Base-by-base conservation (phyloP, 2,888 invertebrate species). In the Eulithis prunata region DNA sequence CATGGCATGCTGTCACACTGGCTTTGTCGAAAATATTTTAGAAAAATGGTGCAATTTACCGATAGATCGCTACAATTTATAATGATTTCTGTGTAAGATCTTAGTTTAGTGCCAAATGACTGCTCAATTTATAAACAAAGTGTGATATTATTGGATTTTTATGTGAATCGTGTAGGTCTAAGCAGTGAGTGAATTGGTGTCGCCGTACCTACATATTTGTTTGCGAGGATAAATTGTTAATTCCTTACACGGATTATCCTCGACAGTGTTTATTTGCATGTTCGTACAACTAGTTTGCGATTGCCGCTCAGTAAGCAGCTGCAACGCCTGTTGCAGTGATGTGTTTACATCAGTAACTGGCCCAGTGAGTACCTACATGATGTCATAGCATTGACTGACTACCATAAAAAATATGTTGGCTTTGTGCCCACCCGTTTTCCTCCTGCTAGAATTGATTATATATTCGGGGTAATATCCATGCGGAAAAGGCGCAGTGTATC, bases 401-500 rank as follows among this genome's bases (percentile, higher is more conserved):
- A 84, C 86, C 85, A 86, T 88, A 91, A 89, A 91, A 91, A 90
- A 85, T 84, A 82, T 85, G 84, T 91, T 93, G 93, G 92, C 92
- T 91, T 87, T 88, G 89, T 93, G 93, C 93, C 93, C 92, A 92
- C 87, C 90, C 87, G 81, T 90, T 91, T 91, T 88, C 89, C 88
- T 88, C 81, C 85, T 85, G 83, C 85, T 84, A 85, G 67, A 68
- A 64, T 67, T 57, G 82, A 83, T 87, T 84, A 86, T 74, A 77
- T 82, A 86, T 90, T 87, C 81, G 79, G 76, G 79, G 80, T 85
- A 83, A 85, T 77, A 85, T 82, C 80, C 87, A 89, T 84, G 88
- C 82, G 88, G 82, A 83, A 83, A 83, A 85, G 81, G 84, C 83
- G 74, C 84, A 85, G 82, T 78, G 83, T 85, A 85, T 82, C 83